Base-by-base conservation (phyloP, 2,797 vertebrate genomes). In the Apodemus agrarius region DNA sequence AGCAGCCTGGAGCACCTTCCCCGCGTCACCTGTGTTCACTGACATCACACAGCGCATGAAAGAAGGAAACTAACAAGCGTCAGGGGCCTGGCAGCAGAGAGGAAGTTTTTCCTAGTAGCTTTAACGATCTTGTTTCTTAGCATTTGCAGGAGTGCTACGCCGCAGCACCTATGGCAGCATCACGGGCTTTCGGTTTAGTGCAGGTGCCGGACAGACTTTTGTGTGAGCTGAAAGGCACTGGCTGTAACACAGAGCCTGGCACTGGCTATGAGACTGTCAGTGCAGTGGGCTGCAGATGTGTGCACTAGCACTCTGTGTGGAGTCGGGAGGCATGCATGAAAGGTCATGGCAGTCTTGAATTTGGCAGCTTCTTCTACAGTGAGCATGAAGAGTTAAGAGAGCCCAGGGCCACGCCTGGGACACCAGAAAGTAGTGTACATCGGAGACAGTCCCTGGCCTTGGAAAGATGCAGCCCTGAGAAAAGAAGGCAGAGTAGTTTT, bases 281-380 rank as follows among this genome's bases (percentile, higher is more conserved):
- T 89, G 93, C 89, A 94, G 91, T 94, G 95, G 95, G 95, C 59
- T 97, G 96, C 95, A 96, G 97, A 92, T 94, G 92, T 96, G 82
- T 96, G 93, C 81, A 24, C 26, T 97, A 96, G 97, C 97, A 96
- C 94, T 94, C 75, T 5, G 6, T 75, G 52, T 96, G 74, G 93
- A 98, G 93, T 93, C 49, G 93, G 95, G 34, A 97, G 74, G 76
- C 95, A 96, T 91, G 90, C 61, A 88, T 82, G 96, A 97, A 98
- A 97, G 96, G 96, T 96, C 96, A 96, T 37, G 75, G 95, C 67
- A 90, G 91, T 87, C 91, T 94, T 96, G 81, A 95, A 83, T 93
- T 96, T 95, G 96, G 97, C 97, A 97, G 90, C 80, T 94, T 95
- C 76, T 67, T 96, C 89, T 90, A 75, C 91, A 90, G 81, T 43